Percentiles rank a stretch among this genome's conserved stretches.
Evolutionary conservation across 2,797 vertebrate species (phyloP).

Genomic region (Agapornis canus): DNA sequence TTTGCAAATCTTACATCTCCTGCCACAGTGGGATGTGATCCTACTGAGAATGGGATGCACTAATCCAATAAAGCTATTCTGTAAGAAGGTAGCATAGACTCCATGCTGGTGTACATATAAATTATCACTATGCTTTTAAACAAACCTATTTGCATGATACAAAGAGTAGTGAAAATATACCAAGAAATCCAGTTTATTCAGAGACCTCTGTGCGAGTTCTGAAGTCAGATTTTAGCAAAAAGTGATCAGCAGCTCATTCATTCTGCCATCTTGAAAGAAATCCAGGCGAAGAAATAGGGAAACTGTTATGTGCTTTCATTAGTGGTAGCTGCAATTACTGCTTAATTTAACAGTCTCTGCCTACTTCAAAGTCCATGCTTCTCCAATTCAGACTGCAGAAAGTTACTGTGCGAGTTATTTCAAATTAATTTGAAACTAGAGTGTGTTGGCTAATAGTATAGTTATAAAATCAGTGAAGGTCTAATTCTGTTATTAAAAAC

Average conservation of each 20-base stretch:
- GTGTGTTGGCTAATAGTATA: constrained; percentile 48
- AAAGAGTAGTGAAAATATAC: neutral
- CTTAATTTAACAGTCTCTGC: constrained; percentile 58
- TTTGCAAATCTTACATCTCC: neutral
- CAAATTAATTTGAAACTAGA: constrained; percentile 59
- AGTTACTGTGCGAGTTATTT: constrained; percentile 56
- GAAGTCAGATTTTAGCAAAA: neutral
- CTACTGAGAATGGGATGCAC: neutral
- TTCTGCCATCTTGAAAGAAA: neutral
- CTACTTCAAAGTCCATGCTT: constrained; percentile 49
- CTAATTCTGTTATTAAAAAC: constrained; percentile 75
- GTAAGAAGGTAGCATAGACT: neutral
- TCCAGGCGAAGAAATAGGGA: neutral
- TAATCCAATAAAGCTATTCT: neutral
- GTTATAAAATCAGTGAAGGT: constrained; percentile 67
- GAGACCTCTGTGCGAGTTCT: neutral
- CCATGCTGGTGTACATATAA: neutral
- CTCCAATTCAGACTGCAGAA: constrained; percentile 39
- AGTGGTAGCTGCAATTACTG: constrained; percentile 30
- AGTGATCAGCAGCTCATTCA: neutral
- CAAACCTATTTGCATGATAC: neutral
- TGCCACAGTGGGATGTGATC: neutral
- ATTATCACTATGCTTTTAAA: neutral
- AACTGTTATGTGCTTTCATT: constrained; percentile 32
- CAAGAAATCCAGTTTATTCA: neutral